Conservation (phyloP, 2,113 vertebrate genomes). For the rabbit (Oryctolagus cuniculus) region DNA sequence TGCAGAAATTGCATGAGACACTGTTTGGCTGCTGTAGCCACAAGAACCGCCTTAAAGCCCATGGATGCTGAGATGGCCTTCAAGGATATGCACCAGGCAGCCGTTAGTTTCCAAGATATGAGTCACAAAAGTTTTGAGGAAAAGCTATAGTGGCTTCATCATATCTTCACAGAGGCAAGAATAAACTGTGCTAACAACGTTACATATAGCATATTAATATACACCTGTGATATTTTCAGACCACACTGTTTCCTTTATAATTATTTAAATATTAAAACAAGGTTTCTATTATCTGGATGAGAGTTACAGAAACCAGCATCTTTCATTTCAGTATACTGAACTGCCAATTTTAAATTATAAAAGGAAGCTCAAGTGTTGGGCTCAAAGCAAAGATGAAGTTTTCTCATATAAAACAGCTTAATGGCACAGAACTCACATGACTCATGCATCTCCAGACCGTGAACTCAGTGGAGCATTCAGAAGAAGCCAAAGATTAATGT, state of each 20-base stretch:
- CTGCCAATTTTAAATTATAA: slow-evolving; percentile 77
- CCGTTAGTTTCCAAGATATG: neutral
- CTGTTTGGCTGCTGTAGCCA: neutral
- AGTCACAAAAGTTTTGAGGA: neutral
- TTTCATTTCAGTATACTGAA: slow-evolving; percentile 69
- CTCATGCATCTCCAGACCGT: slow-evolving; percentile 80
- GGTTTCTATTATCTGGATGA: slow-evolving; percentile 29
- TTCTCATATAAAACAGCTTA: slow-evolving; percentile 76
- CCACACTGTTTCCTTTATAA: slow-evolving; percentile 45
- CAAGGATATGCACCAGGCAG: neutral
- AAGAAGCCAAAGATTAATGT: slow-evolving; percentile 81
- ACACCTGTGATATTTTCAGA: slow-evolving; percentile 60
- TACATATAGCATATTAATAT: slow-evolving; percentile 78
- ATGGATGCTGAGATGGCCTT: neutral
- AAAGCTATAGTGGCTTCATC: neutral
- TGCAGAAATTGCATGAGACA: neutral
- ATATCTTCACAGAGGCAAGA: slow-evolving; percentile 19
- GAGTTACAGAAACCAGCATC: slow-evolving; percentile 56
- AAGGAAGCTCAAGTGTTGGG: slow-evolving; percentile 73
- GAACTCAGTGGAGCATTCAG: slow-evolving; percentile 73
- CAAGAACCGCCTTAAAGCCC: neutral
- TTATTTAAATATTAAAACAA: slow-evolving; percentile 40
- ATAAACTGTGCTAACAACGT: slow-evolving; percentile 71
- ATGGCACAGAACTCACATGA: slow-evolving; percentile 60
- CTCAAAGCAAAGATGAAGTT: slow-evolving; percentile 53